These are phyloP conservation scores for Herminia tarsipennalis DNA, from an alignment of 2,888 invertebrate species.

Conservation along the genomic window DNA sequence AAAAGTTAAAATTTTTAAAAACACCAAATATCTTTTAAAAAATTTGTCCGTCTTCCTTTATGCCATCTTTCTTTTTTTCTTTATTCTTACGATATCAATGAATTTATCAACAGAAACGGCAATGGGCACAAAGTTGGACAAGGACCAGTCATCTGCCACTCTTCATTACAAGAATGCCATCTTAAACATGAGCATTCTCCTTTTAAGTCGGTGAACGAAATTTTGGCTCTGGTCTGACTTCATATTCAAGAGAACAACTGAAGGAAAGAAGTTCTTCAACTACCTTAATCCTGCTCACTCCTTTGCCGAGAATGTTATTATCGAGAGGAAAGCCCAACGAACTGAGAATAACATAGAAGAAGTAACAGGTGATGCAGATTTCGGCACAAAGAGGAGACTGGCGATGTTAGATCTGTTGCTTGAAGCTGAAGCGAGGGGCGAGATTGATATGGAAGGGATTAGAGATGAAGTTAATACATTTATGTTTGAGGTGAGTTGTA, in stretches of 20 bases:
- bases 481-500: no score
- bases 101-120: conserved; percentile 78
- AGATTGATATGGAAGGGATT: conserved; percentile 85
- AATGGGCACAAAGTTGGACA: conserved; percentile 86
- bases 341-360: background rate
- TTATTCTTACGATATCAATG: no score
- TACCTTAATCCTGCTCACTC: background rate
- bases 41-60: background rate
- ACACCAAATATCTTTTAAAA: no score
- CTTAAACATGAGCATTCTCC: conserved; percentile 56
- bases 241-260: conserved; percentile 73
- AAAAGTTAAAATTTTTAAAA: no score
- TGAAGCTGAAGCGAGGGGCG: conserved; percentile 81
- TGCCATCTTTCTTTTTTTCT: background rate
- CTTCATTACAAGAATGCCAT: conserved; percentile 82
- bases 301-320: conserved; percentile 5
- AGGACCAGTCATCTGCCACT: conserved; percentile 62
- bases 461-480: conserved; percentile 89
- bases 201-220: conserved; percentile 57
- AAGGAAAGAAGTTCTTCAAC: background rate
- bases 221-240: conserved; percentile 86
- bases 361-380: background rate
- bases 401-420: conserved; percentile 87
- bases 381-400: conserved; percentile 67
- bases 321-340: background rate